phyloP scores from a whole-genome alignment of 2,888 invertebrate species.

The Adelognathus sp. region DNA sequence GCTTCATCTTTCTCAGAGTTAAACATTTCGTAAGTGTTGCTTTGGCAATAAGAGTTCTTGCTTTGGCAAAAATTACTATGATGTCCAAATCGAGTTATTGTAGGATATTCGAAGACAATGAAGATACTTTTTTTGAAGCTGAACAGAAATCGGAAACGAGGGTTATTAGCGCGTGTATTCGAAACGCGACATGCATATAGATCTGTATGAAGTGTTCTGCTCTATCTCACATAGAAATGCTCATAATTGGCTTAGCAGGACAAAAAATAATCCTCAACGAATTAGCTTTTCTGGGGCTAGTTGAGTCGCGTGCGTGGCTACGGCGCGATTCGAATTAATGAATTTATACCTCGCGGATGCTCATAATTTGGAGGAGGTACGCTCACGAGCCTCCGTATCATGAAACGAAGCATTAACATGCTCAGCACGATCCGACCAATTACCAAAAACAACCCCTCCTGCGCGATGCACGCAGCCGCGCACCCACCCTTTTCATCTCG shows the following conservation, averaged over 20 bases:
- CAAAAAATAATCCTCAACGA: constrained; percentile 56
- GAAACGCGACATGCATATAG: not conserved
- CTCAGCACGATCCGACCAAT: constrained; percentile 72
- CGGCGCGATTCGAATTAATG: constrained; percentile 72
- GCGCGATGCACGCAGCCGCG: constrained; percentile 52
- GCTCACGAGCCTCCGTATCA: constrained; percentile 59
- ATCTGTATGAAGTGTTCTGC: not conserved
- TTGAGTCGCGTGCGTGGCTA: constrained; percentile 29
- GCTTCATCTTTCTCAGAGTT: too few relatives aligned
- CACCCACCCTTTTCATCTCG: constrained; percentile 45
- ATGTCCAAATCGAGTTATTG: not conserved
- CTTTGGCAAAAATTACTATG: not conserved
- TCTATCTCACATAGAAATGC: constrained; percentile 32
- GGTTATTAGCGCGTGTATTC: not conserved
- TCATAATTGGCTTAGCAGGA: constrained; percentile 32
- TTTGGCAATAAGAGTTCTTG: too few relatives aligned
- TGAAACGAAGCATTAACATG: constrained; percentile 67
- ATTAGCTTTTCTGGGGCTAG: constrained; percentile 65
- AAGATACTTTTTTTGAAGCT: not conserved
- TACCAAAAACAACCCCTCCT: constrained; percentile 72
- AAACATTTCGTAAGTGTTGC: too few relatives aligned
- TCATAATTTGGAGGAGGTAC: constrained; percentile 70
- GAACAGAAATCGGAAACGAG: not conserved
- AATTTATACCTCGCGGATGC: constrained; percentile 70
- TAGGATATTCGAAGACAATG: not conserved